Evolutionary conservation across 2,797 vertebrate genomes (phyloP).

Genomic region (Sebastes hubbsi): DNA sequence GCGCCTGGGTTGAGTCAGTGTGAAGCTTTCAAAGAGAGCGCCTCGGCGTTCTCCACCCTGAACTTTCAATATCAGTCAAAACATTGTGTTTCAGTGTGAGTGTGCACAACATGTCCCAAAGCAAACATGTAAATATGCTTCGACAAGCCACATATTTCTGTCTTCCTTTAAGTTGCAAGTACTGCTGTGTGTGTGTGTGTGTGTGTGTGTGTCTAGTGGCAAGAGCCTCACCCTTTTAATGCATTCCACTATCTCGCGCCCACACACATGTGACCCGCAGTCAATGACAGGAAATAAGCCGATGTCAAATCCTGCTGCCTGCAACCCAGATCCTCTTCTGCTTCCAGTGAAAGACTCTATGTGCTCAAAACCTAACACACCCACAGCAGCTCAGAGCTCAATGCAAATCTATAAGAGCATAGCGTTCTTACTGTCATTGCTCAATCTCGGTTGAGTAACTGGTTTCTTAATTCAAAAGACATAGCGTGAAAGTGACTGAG

Average conservation of each 20-base stretch:
- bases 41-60: conserved; percentile 17
- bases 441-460: neutral
- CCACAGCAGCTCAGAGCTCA: conserved; percentile 4
- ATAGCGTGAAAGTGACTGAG: neutral
- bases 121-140: neutral
- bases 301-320: conserved; percentile 78
- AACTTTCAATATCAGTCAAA: conserved; percentile 33
- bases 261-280: conserved; percentile 81
- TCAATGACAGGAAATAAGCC: conserved; percentile 81
- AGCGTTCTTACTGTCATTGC: neutral
- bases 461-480: neutral
- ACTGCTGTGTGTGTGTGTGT: conserved; percentile 4
- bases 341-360: conserved; percentile 54
- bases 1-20: conserved; percentile 10
- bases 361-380: conserved; percentile 15
- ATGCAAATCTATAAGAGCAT: neutral
- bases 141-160: neutral
- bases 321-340: conserved; percentile 70
- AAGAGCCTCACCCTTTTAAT: conserved; percentile 78
- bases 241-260: conserved; percentile 82
- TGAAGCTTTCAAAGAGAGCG: conserved; percentile 26
- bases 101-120: neutral
- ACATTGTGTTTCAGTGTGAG: neutral
- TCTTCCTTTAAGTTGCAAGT: neutral
- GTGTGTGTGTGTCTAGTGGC: conserved; percentile 35